These are phyloP conservation scores for Allygus modestus DNA, from an alignment of 2,888 invertebrate species.

Conservation along the genomic window DNA sequence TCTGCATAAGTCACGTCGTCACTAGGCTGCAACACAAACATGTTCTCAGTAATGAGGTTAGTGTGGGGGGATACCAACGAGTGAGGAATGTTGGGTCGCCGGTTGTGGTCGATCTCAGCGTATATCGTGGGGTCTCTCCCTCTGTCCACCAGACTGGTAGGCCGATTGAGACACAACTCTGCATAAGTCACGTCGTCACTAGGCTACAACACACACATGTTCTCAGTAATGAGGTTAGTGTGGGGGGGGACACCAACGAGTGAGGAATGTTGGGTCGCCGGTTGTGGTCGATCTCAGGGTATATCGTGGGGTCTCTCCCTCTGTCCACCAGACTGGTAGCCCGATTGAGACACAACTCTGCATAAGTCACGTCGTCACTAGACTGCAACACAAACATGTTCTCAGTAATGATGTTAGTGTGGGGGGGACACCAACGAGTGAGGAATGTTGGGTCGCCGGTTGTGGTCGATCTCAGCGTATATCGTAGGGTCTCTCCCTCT, in stretches of 20 bases:
- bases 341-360: slow-evolving; percentile 78
- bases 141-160: slow-evolving; percentile 76
- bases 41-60: slow-evolving; percentile 20
- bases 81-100: slow-evolving; percentile 71
- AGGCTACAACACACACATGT: slow-evolving; percentile 66
- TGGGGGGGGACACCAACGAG: slow-evolving; percentile 71
- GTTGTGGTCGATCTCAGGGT: slow-evolving; percentile 86
- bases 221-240: slow-evolving; percentile 71
- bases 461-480: slow-evolving; percentile 86
- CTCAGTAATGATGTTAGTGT: slow-evolving; percentile 71
- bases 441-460: slow-evolving; percentile 73
- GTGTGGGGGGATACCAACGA: slow-evolving; percentile 57
- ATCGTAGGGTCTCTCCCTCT: slow-evolving; percentile 83
- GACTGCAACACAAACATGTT: slow-evolving; percentile 66
- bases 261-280: slow-evolving; percentile 72
- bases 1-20: slow-evolving; percentile 82
- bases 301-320: slow-evolving; percentile 83
- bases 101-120: slow-evolving; percentile 85
- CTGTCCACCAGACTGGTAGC: slow-evolving; percentile 77
- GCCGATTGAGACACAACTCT: slow-evolving; percentile 78
- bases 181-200: slow-evolving; percentile 81
- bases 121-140: slow-evolving; percentile 85
- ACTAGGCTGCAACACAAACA: slow-evolving; percentile 69
- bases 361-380: slow-evolving; percentile 80
- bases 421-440: slow-evolving; percentile 64